phyloP scores from a whole-genome alignment of 2,113 vertebrate genomes.

The Megaceryle torquata region DNA sequence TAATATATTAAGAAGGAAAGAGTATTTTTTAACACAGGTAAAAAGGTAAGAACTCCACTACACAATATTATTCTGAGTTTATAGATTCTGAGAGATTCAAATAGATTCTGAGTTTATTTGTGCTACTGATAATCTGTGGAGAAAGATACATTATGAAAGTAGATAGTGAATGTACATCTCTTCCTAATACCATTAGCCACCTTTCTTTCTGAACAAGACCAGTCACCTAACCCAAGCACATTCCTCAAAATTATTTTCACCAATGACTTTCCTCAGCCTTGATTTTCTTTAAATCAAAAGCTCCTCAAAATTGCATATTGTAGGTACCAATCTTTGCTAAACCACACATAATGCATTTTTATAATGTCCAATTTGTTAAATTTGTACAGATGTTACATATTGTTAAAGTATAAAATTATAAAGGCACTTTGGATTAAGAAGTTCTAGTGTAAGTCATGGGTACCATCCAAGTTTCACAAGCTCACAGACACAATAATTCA shows the following conservation, averaged over 20 bases:
- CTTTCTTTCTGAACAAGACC: background rate
- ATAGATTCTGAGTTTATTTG: background rate
- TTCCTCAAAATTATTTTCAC: background rate
- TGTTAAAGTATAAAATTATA: background rate
- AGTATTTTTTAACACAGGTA: background rate
- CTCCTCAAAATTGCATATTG: background rate
- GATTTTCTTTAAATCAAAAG: background rate
- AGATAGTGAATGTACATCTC: background rate
- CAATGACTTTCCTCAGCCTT: background rate
- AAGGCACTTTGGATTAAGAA: background rate
- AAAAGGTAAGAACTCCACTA: background rate
- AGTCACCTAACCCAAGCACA: background rate
- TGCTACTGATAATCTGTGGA: background rate
- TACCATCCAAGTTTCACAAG: background rate
- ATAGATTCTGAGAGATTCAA: background rate
- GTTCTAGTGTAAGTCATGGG: background rate
- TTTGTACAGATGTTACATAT: background rate
- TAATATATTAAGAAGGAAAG: background rate
- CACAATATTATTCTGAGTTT: background rate
- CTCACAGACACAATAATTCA: background rate
- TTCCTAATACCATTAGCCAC: background rate
- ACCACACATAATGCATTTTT: background rate
- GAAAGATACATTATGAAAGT: background rate
- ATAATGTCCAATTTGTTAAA: background rate
- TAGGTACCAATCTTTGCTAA: background rate